Base-by-base conservation (phyloP, 2,797 vertebrate genomes). In the Hypotaenidia okinawae region DNA sequence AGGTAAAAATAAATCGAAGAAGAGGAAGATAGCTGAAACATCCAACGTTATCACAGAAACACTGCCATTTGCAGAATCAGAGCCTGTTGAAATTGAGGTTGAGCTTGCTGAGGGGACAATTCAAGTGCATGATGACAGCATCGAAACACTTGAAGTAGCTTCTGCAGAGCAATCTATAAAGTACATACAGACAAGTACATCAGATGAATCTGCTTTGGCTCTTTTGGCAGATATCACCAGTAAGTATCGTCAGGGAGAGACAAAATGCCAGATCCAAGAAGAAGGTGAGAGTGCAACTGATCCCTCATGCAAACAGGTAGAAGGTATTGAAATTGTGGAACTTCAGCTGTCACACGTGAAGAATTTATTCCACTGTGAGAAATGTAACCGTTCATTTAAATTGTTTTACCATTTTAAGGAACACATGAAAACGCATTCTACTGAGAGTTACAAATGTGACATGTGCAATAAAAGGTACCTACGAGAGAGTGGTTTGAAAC, bases 381-480 rank as follows among this genome's bases (percentile, higher is more conserved):
- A 99, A 96, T 99, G 99, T 79, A 99, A 99, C 69, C 99, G 98
- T 93, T 98, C 98, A 87, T 99, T 99, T 97, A 99, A 99, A 97
- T 97, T 99, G 77, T 99, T 99, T 98, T 99, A 99, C 97, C 99
- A 99, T 98, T 99, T 99, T 95, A 99, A 99, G 97, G 99, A 99
- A 97, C 99, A 99, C 98, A 97, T 99, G 98, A 99, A 99, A 98
- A 98, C 98, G 66, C 99, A 99, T 97, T 97, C 98, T 58, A 98
- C 99, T 86, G 99, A 99, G 96, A 99, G 97, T 89, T 98, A 98
- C 87, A 98, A 99, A 92, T 99, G 99, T 97, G 98, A 98, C 74
- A 98, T 99, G 98, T 99, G 99, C 68, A 99, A 98, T 89, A 99
- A 99, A 98, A 98, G 98, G 15, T 99, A 99, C 96, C 98, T 99